Conservation (phyloP, 2,888 invertebrate genomes). For the Papilio elwesi region DNA sequence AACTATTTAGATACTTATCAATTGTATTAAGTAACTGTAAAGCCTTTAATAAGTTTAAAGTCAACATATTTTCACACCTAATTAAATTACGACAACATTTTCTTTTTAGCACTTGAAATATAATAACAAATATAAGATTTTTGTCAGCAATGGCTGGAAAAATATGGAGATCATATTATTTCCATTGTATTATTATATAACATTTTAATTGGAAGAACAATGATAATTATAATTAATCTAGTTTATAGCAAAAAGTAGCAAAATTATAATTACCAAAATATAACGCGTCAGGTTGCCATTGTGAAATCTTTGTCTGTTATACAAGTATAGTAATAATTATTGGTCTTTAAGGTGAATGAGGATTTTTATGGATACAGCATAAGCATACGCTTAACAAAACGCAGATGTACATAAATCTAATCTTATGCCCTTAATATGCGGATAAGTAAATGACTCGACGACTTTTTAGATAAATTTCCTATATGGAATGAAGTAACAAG, state of each 20-base stretch:
- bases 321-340: neutral
- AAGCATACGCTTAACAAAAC: no score
- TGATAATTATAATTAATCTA: constrained; percentile 13
- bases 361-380: no score
- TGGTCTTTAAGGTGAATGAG: no score
- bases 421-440: no score
- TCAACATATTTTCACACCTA: constrained; percentile 27
- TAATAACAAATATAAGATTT: constrained; percentile 17
- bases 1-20: constrained; percentile 28
- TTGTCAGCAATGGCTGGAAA: constrained; percentile 10
- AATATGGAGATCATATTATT: constrained; percentile 1
- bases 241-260: constrained; percentile 15
- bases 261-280: constrained; percentile 5
- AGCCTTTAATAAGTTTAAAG: neutral
- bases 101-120: constrained; percentile 20
- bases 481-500: no score
- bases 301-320: neutral
- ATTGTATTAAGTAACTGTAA: constrained; percentile 20
- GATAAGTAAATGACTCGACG: no score
- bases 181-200: constrained; percentile 9
- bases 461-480: no score
- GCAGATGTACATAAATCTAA: no score
- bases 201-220: constrained; percentile 13
- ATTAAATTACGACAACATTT: constrained; percentile 17
- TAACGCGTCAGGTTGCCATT: neutral